phyloP scores from a whole-genome alignment of 2,797 vertebrate species.

The Miichthys miiuy region DNA sequence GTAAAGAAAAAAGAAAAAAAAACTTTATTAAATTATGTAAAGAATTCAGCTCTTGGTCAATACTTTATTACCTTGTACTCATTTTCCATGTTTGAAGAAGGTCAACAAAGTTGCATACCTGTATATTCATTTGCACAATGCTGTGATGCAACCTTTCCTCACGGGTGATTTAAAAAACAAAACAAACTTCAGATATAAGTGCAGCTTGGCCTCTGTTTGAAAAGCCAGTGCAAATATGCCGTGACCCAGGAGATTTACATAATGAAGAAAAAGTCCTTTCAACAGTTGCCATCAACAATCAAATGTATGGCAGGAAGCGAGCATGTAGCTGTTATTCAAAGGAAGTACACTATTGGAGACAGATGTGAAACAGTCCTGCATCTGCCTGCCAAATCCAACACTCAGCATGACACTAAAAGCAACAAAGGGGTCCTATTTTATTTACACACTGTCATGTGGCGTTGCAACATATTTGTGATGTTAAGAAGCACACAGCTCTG shows the following conservation, averaged over 20 bases:
- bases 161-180: slow-evolving; percentile 3
- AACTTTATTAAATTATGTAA: background rate
- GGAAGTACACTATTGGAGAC: slow-evolving; percentile 52
- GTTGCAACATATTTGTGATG: slow-evolving; percentile 26
- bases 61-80: background rate
- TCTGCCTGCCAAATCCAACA: slow-evolving; percentile 56
- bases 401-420: slow-evolving; percentile 45
- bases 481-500: background rate
- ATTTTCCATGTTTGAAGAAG: background rate
- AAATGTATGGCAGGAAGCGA: slow-evolving; percentile 29
- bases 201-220: slow-evolving; percentile 24
- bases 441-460: slow-evolving; percentile 33
- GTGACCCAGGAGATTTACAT: slow-evolving; percentile 49
- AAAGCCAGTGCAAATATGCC: slow-evolving; percentile 31
- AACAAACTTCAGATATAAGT: slow-evolving; percentile 27
- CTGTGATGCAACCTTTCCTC: slow-evolving; percentile 7
- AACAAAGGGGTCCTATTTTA: slow-evolving; percentile 51
- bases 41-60: background rate
- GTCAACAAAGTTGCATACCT: background rate
- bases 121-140: slow-evolving; percentile 5
- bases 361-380: slow-evolving; percentile 48
- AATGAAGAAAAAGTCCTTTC: slow-evolving; percentile 49
- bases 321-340: slow-evolving; percentile 48
- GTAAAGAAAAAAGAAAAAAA: background rate
- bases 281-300: slow-evolving; percentile 58